A percentile compares a stretch with the other conserved stretches of the same genome.
Conservation (phyloP, 2,888 invertebrate species). For the Phalangium opilio region DNA sequence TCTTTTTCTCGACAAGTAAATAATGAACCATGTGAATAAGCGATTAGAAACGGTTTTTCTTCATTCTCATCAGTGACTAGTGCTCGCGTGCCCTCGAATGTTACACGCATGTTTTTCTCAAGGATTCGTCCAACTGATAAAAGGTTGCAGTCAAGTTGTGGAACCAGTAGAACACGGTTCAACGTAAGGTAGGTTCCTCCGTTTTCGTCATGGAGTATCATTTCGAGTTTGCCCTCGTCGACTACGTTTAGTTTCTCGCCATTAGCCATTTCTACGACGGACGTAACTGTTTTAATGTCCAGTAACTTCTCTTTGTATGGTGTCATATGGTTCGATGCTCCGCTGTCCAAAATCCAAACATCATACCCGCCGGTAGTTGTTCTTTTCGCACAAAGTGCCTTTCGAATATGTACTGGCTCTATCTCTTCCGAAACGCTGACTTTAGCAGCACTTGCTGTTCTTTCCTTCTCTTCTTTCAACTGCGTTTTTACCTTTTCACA, state of each 20-base stretch:
- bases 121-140: conserved; percentile 3
- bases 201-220: not conserved
- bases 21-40: too few relatives aligned
- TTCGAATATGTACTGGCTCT: too few relatives aligned
- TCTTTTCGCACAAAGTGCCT: too few relatives aligned
- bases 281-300: not conserved
- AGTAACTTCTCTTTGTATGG: conserved; percentile 1
- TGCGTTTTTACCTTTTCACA: not conserved
- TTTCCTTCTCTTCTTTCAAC: too few relatives aligned
- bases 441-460: too few relatives aligned
- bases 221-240: conserved; percentile 1
- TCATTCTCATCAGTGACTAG: not conserved
- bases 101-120: conserved; percentile 2
- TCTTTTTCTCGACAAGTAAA: too few relatives aligned
- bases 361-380: too few relatives aligned
- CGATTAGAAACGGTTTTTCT: too few relatives aligned
- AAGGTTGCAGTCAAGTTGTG: conserved; percentile 4
- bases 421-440: too few relatives aligned
- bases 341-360: conserved; percentile 6
- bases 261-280: conserved; percentile 5
- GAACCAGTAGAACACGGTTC: conserved; percentile 1
- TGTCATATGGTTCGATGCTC: conserved; percentile 8
- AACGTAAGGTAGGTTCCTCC: not conserved
- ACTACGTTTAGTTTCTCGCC: not conserved
- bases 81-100: conserved; percentile 4